Evolutionary conservation across 2,797 vertebrate species (phyloP).

Genomic region (Alosa sapidissima): DNA sequence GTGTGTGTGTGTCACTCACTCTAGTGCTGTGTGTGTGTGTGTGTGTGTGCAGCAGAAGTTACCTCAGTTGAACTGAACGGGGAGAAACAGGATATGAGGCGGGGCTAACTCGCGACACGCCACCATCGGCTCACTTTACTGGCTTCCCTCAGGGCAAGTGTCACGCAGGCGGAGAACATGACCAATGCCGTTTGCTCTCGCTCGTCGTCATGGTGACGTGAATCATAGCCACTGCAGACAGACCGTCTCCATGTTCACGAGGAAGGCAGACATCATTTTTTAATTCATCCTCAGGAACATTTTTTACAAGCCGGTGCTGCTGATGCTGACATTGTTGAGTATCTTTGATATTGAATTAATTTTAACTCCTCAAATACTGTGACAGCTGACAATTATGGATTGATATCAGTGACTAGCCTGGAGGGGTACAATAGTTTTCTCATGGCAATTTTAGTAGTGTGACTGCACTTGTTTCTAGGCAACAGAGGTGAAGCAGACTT

Average conservation of each 20-base stretch:
- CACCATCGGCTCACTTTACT: neutral
- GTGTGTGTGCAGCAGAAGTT: neutral
- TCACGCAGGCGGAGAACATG: neutral
- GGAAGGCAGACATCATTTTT: neutral
- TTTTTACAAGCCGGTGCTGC: neutral
- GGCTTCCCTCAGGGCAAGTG: neutral
- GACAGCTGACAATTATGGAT: neutral
- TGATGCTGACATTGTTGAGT: neutral
- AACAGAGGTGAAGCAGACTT: neutral
- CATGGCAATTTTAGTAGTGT: neutral
- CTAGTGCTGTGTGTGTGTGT: neutral
- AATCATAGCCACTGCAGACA: conserved; percentile 32
- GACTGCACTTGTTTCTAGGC: neutral
- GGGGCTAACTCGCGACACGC: neutral
- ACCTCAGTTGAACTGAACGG: neutral
- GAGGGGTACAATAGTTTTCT: neutral
- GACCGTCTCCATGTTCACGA: conserved; percentile 28
- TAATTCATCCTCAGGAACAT: neutral
- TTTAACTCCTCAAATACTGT: neutral
- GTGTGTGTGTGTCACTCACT: too few species aligned
- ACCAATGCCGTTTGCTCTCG: neutral
- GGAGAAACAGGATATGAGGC: conserved; percentile 11
- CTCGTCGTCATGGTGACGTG: neutral
- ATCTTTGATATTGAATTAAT: neutral
- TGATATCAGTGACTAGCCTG: neutral